Conservation (phyloP, 2,797 vertebrate genomes). For the Scomberomorus guttatus region DNA sequence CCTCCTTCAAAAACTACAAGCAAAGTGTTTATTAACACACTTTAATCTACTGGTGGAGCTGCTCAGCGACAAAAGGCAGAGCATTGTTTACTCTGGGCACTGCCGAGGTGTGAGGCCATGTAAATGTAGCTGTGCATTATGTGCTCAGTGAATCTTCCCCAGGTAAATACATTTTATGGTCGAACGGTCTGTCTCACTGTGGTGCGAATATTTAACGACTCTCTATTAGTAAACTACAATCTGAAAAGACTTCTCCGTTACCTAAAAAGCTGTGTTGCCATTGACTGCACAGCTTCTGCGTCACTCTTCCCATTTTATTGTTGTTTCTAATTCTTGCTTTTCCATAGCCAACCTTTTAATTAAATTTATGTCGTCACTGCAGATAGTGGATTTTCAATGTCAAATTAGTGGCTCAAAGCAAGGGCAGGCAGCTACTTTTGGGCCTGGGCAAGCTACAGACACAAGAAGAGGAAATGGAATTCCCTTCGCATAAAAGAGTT, state of each 20-base stretch:
- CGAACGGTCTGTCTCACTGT: conserved; percentile 40
- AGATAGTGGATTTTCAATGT: conserved; percentile 75
- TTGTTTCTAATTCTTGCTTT: conserved; percentile 48
- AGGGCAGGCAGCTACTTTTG: conserved; percentile 65
- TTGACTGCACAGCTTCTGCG: neutral
- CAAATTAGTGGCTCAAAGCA: conserved; percentile 67
- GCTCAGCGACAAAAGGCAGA: conserved; percentile 20
- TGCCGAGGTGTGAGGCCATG: conserved; percentile 42
- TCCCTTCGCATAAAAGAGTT: conserved; percentile 64
- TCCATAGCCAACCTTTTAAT: conserved; percentile 59
- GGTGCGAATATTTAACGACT: conserved; percentile 60
- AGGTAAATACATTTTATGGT: conserved; percentile 54
- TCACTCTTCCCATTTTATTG: conserved; percentile 1
- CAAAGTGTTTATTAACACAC: conserved; percentile 27
- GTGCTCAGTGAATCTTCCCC: conserved; percentile 49
- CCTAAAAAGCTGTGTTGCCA: conserved; percentile 22
- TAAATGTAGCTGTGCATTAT: conserved; percentile 43
- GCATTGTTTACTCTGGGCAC: conserved; percentile 34
- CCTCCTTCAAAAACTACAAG: conserved; percentile 16
- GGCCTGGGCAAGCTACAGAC: conserved; percentile 48
- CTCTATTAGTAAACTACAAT: conserved; percentile 38
- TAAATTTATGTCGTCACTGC: conserved; percentile 54
- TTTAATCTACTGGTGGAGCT: conserved; percentile 30
- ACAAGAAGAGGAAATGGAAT: conserved; percentile 64
- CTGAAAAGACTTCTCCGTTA: conserved; percentile 27